These are phyloP conservation scores for Alouatta palliata DNA, from an alignment of 2,113 vertebrate genomes.

Conservation along the genomic window DNA sequence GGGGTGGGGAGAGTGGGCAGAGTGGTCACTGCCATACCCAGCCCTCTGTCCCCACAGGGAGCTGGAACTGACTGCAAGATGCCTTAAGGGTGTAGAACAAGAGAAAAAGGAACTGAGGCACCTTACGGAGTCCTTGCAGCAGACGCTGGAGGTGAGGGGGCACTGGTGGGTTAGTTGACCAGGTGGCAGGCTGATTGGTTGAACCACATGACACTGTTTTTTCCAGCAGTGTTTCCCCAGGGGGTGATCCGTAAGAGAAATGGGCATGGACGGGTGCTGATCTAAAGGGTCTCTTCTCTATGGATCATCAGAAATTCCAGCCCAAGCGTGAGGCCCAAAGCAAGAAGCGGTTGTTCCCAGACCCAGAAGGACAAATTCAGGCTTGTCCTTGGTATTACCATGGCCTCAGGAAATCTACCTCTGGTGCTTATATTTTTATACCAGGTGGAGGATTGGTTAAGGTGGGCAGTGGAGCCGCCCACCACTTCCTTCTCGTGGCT, in stretches of 20 bases:
- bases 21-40: background rate
- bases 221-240: background rate
- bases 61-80: constrained; percentile 92
- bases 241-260: background rate
- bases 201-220: background rate
- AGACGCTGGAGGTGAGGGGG: constrained; percentile 92
- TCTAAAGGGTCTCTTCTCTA: background rate
- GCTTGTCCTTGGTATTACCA: background rate
- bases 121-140: constrained; percentile 91
- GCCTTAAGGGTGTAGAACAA: constrained; percentile 92
- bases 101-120: constrained; percentile 93
- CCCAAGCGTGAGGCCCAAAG: background rate
- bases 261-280: fast-evolving
- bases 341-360: background rate
- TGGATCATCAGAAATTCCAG: background rate
- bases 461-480: too few species aligned
- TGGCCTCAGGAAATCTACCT: background rate
- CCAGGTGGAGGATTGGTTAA: background rate
- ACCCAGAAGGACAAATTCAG: background rate
- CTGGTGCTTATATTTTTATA: constrained; percentile 26
- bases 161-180: background rate
- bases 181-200: background rate
- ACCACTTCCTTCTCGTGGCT: constrained; percentile 36
- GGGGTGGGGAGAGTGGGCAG: background rate
- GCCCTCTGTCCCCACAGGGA: constrained; percentile 86